Evolutionary conservation across 64 coral and sea anemone species (phyloP).

Genomic region (Actinia equina): DNA sequence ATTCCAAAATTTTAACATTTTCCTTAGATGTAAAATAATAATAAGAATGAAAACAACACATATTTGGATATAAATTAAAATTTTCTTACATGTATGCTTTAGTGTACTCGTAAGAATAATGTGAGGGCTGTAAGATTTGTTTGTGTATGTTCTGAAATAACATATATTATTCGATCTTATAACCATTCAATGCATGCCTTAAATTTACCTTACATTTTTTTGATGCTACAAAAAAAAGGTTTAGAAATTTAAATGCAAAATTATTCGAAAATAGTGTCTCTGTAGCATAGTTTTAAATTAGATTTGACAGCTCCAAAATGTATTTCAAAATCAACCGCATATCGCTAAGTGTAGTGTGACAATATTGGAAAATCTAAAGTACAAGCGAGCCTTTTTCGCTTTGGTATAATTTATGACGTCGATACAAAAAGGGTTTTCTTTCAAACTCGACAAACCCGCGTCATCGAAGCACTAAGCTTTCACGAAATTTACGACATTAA

Average conservation of each 20-base stretch:
- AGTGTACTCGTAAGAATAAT: neutral
- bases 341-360: neutral
- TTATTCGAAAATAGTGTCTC: too few relatives aligned
- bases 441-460: neutral
- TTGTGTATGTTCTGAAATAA: neutral
- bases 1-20: neutral
- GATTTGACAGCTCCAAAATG: neutral
- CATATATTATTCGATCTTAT: neutral
- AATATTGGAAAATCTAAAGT: neutral
- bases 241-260: too few relatives aligned
- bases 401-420: neutral
- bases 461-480: neutral
- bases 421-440: neutral
- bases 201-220: too few relatives aligned
- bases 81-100: neutral
- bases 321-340: neutral
- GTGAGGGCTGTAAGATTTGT: neutral
- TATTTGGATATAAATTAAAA: neutral
- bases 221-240: too few relatives aligned
- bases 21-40: neutral
- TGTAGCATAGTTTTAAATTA: too few relatives aligned
- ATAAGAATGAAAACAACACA: neutral
- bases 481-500: neutral
- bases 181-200: neutral
- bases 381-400: neutral